phyloP scores from a whole-genome alignment of 2,113 vertebrate species.

The Vulpes lagopus region DNA sequence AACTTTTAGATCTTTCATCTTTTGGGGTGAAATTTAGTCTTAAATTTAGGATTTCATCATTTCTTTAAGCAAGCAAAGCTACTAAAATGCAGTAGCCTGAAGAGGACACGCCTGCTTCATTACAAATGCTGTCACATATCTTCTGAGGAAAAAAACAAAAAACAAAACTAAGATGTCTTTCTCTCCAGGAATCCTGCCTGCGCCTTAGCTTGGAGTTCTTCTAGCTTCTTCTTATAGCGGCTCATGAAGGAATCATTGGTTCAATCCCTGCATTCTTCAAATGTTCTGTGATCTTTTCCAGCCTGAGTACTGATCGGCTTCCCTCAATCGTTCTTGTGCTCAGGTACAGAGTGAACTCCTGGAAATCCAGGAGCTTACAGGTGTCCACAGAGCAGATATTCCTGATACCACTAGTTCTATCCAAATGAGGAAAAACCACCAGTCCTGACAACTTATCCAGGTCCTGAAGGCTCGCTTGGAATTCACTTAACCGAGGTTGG shows the following conservation, averaged over 20 bases:
- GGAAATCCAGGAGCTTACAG: conserved; percentile 90
- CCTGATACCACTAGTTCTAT: conserved; percentile 80
- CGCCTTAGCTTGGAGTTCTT: conserved; percentile 84
- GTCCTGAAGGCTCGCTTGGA: conserved; percentile 90
- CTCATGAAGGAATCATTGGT: conserved; percentile 88
- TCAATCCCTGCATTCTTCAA: conserved; percentile 86
- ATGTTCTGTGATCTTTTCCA: conserved; percentile 88
- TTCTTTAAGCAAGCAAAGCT: not conserved
- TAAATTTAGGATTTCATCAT: not conserved
- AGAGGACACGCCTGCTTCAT: not conserved
- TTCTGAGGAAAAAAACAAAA: not conserved
- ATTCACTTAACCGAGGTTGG: conserved; percentile 88
- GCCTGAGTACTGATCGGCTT: conserved; percentile 80
- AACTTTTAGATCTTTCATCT: not conserved
- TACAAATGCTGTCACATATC: fast-evolving
- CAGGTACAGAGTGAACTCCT: conserved; percentile 90
- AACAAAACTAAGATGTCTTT: conserved; percentile 76
- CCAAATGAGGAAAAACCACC: conserved; percentile 90
- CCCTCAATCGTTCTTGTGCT: conserved; percentile 87
- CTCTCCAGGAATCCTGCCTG: conserved; percentile 61
- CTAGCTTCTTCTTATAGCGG: conserved; percentile 87
- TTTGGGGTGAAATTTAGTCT: not conserved
- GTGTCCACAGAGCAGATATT: conserved; percentile 90
- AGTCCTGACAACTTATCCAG: conserved; percentile 91
- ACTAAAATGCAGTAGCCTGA: not conserved